Conservation (phyloP, 2,888 invertebrate genomes). For the Acanthosepion esculentum region DNA sequence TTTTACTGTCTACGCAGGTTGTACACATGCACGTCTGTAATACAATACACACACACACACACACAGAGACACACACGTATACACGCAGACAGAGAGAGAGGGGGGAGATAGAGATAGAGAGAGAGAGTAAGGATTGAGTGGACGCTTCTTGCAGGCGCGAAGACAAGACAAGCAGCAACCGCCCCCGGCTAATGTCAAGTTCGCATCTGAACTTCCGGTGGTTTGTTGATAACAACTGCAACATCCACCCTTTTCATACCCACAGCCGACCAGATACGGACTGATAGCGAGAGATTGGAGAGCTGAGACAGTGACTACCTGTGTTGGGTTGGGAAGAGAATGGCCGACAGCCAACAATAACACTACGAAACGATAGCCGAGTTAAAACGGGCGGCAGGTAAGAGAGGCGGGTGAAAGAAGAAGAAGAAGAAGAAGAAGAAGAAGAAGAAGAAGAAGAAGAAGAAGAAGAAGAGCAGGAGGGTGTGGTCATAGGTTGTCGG, state of each 20-base stretch:
- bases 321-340: too few species aligned
- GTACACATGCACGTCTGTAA: not conserved
- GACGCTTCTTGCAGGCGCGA: not conserved
- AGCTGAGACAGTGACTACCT: not conserved
- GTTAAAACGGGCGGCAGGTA: not conserved
- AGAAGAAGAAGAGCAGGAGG: not conserved
- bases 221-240: not conserved
- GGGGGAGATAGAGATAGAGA: too few species aligned
- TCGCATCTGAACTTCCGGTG: constrained; percentile 1
- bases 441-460: not conserved
- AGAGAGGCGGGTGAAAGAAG: not conserved
- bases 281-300: not conserved
- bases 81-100: too few species aligned
- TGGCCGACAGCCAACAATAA: not conserved
- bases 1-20: too few species aligned
- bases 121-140: not conserved
- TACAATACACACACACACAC: not conserved
- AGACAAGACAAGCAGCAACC: not conserved
- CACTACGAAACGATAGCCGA: not conserved
- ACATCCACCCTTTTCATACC: not conserved
- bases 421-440: not conserved
- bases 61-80: not conserved
- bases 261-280: not conserved
- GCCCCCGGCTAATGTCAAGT: not conserved
- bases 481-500: not conserved